A percentile compares a stretch with the other conserved stretches of the same genome.
phyloP scores from a whole-genome alignment of 2,888 invertebrate species.

The Steromphala cineraria region DNA sequence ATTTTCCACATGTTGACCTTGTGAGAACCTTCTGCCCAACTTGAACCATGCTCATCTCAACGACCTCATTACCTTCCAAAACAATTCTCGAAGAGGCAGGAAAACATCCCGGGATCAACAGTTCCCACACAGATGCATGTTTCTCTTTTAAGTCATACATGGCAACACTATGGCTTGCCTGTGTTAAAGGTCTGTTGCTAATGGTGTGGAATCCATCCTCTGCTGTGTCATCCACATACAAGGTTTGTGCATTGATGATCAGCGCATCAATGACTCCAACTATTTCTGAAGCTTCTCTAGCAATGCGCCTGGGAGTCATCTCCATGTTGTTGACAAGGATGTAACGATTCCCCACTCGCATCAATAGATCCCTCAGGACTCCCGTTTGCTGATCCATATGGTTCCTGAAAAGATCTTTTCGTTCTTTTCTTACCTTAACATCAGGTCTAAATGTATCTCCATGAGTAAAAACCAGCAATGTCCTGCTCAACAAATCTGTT shows the following conservation, averaged over 20 bases:
- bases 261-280: not conserved
- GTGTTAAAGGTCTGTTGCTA: not conserved
- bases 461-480: not conserved
- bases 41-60: not conserved
- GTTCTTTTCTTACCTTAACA: not conserved
- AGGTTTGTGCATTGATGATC: not conserved
- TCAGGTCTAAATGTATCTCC: not conserved
- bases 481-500: not conserved
- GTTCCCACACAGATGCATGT: too few species aligned
- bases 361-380: not conserved
- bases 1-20: not conserved
- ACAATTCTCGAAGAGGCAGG: not conserved
- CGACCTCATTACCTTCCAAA: not conserved
- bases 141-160: too few species aligned
- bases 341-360: not conserved
- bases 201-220: not conserved
- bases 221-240: not conserved
- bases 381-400: not conserved
- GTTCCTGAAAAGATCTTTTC: not conserved
- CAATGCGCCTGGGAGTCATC: not conserved
- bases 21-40: not conserved
- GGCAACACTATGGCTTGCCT: not conserved
- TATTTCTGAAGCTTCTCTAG: not conserved
- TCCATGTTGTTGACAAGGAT: conserved; percentile 1
- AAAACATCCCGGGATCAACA: not conserved